A percentile compares a stretch with the other conserved stretches of the same genome.
These are phyloP conservation scores for Saccostrea cuccullata DNA, from an alignment of 1,140 invertebrate genomes.

Conservation along the genomic window DNA sequence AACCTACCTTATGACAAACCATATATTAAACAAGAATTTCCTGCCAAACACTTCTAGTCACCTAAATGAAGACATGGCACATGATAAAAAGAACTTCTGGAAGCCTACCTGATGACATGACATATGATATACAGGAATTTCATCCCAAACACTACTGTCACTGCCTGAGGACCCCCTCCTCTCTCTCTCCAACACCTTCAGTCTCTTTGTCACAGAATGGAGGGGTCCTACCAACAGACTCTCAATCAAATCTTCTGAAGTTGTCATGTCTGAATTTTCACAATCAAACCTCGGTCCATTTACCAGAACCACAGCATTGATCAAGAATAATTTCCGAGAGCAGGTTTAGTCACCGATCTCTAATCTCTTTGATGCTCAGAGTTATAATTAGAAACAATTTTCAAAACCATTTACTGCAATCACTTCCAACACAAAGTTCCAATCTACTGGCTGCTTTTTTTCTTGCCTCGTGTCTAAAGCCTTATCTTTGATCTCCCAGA, in stretches of 20 bases:
- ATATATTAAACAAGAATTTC: no score
- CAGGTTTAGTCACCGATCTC: background rate
- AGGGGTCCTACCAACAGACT: slow-evolving; percentile 48
- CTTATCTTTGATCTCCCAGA: background rate
- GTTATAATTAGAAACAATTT: background rate
- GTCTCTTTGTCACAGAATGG: slow-evolving; percentile 47
- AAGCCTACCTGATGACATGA: background rate
- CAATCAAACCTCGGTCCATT: background rate
- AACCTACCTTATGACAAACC: slow-evolving; percentile 45
- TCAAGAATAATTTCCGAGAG: background rate
- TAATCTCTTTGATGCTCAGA: background rate
- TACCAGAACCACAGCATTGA: background rate
- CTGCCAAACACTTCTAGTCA: no score
- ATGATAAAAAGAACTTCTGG: no score
- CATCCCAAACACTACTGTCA: slow-evolving; percentile 55
- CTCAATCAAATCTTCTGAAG: slow-evolving; percentile 37
- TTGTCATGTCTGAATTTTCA: slow-evolving; percentile 8
- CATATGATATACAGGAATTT: slow-evolving; percentile 32
- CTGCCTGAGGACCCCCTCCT: slow-evolving; percentile 52
- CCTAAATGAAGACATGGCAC: no score
- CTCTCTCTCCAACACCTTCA: slow-evolving; percentile 43
- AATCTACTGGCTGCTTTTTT: background rate
- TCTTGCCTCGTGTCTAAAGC: background rate
- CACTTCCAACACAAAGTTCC: background rate
- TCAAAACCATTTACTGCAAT: background rate